A percentile compares a stretch with the other conserved stretches of the same genome.
Evolutionary conservation across 1,140 invertebrate genomes (phyloP).

Genomic region (Meloidogyne chitwoodi): DNA sequence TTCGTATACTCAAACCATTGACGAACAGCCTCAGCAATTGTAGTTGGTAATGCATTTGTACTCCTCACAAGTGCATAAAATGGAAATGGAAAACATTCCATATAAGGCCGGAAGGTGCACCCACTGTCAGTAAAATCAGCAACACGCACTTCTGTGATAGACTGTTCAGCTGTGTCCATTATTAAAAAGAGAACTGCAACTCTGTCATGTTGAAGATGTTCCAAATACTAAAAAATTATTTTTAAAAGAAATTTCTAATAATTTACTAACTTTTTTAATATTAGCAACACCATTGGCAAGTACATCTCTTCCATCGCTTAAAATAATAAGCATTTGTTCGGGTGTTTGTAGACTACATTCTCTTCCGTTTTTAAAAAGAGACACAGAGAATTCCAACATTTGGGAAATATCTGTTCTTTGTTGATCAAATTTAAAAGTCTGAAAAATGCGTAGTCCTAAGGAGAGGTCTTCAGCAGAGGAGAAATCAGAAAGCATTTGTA

Average conservation of each 20-base stretch:
- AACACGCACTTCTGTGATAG: slow-evolving; percentile 80
- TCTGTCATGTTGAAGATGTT: slow-evolving; percentile 71
- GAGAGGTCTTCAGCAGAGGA: slow-evolving; percentile 54
- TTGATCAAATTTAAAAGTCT: slow-evolving; percentile 64
- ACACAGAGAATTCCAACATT: slow-evolving; percentile 73
- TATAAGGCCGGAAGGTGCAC: slow-evolving; percentile 70
- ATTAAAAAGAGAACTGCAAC: slow-evolving; percentile 92
- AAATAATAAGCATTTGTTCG: slow-evolving; percentile 80
- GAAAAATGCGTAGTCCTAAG: slow-evolving; percentile 61
- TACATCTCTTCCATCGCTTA: slow-evolving; percentile 88
- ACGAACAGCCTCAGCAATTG: slow-evolving; percentile 86
- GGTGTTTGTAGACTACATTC: slow-evolving; percentile 12
- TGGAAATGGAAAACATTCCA: slow-evolving; percentile 95
- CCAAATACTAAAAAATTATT: slow-evolving; percentile 68
- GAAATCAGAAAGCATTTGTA: slow-evolving; percentile 73
- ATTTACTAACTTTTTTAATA: slow-evolving; percentile 65
- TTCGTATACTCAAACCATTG: slow-evolving; percentile 89
- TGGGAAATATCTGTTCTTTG: slow-evolving; percentile 69
- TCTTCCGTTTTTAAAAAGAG: slow-evolving; percentile 55
- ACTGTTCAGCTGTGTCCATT: slow-evolving; percentile 88
- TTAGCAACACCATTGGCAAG: slow-evolving; percentile 79
- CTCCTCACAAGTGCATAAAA: slow-evolving; percentile 91
- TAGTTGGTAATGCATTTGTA: slow-evolving; percentile 77
- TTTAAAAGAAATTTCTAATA: neutral
- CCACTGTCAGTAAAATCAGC: slow-evolving; percentile 39